Evolutionary conservation across 2,113 vertebrate species (phyloP).

Genomic region (Rattus rattus): DNA sequence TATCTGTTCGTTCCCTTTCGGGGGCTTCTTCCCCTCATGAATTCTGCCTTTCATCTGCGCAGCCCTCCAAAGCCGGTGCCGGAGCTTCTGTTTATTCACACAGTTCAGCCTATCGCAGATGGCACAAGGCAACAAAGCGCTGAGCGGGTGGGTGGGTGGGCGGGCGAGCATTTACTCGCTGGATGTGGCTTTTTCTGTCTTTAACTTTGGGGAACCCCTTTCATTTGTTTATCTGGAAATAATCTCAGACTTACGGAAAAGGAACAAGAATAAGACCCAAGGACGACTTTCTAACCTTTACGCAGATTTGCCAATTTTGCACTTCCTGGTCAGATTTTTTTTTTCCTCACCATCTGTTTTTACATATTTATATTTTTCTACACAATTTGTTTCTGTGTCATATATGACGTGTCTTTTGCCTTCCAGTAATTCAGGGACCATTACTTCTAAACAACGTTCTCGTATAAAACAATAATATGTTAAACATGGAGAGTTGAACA

Average conservation of each 20-base stretch:
- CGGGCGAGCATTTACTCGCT: fast-evolving
- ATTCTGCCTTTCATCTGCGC: background rate
- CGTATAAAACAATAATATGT: background rate
- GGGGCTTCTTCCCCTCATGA: background rate
- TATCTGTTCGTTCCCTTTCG: background rate
- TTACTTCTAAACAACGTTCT: background rate
- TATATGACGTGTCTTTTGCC: background rate
- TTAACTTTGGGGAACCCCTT: background rate
- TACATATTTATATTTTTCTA: background rate
- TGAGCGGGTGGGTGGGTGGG: background rate
- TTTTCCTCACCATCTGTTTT: background rate
- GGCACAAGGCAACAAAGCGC: background rate
- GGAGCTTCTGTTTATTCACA: conserved; percentile 49
- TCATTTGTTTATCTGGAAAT: conserved; percentile 24
- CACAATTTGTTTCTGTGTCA: background rate
- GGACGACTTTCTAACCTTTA: background rate
- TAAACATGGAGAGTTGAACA: background rate
- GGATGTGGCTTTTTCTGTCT: background rate
- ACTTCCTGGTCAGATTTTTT: background rate
- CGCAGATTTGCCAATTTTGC: background rate
- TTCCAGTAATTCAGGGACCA: background rate
- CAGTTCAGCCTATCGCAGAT: background rate
- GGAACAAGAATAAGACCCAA: background rate
- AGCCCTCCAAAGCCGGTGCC: background rate
- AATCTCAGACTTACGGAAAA: conserved; percentile 17